Base-by-base conservation (phyloP, 2,888 invertebrate genomes). In the Drosophila colorata region DNA sequence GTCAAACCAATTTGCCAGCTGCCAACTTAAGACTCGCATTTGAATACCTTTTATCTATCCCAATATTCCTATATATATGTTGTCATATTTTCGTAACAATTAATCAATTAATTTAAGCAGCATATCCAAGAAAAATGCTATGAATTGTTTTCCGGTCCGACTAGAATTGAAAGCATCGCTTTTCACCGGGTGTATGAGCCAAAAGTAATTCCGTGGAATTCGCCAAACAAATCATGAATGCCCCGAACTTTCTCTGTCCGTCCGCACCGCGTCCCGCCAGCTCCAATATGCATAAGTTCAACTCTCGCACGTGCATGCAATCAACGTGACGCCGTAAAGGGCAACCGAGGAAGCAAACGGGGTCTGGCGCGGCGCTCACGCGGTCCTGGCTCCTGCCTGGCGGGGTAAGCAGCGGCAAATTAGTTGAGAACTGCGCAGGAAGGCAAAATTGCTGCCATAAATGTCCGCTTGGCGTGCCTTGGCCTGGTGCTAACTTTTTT, bases 361-460 rank as follows among this genome's bases (percentile, higher is more conserved):
- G 40, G 2, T 8, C 4, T 18, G n/a, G 14, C 20, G 35, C 13
- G n/a, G 14, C 9, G 8, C 38, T 9, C 16, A 16, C 4, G 16
- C 38, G 11, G 41, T 47, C 25, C 20, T 14, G 37, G 16, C 37
- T 28, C 38, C 38, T 9, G 38, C 9, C 16, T 8, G 38, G 28
- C 4, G 25, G 59, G 55, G 43, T 43, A 59, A 60, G 59, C 47
- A 53, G 49, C 65, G 75, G 67, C 57, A 81, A 81, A 81, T 81
- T 84, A 81, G 79, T 66, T 74, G 82, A 40, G 64, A 75, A 70
- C 63, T 80, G 84, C 70, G 81, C 78, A 75, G 81, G 70, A 81
- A 67, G 78, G 68, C 66, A 16, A 78, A 84, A 78, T 76, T 78
- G 73, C 68, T 46, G 81, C 75, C 70, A 81, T 75, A 79, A 84